Base-by-base conservation (phyloP, 2,113 vertebrate species). In the Podarcis raffonei region DNA sequence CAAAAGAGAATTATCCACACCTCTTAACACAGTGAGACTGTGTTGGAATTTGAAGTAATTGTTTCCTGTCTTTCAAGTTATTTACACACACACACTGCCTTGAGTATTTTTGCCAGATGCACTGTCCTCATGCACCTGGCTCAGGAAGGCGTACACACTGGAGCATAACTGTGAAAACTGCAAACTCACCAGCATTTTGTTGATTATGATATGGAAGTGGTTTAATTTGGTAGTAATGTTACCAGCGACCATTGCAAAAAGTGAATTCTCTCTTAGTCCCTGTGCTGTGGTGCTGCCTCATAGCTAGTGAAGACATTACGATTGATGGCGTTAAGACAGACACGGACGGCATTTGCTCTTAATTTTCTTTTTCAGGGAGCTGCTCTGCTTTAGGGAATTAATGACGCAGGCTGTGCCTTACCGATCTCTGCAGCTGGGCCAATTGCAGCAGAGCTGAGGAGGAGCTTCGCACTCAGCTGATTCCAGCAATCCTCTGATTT, bases 391-490 rank as follows among this genome's bases (percentile, higher is more conserved):
- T 2, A 65, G 53, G 37, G 3, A 78, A 62, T 48, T 82, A 42
- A 23, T 85, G 42, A 11, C 13, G 5, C 32, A 71, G 18, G 35
- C 69, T 78, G 37, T 83, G 77, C 82, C 68, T 83, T 57, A 20
- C 39, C 30, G 0, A 32, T 2, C 22, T 53, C 30, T 69, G 42
- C 9, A 1, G 7, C 22, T 59, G 16, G 89, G 62, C 81, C 87
- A 71, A 0, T 86, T 82, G 32, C 15, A 69, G 48, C 7, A 22
- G 20, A 59, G 72, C 62, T 39, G 25, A 69, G 65, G 75, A 75
- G 89, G 66, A 89, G 42, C 82, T 94, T 65, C 85, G 18, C 74
- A 91, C 87, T 83, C 81, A 83, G 77, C 80, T 87, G 85, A n/a
- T 81, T 87, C 65, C 3, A 2, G 81, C 86, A 66, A 90, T 78